These are phyloP conservation scores for Dromococcyx pavoninus DNA, from an alignment of 2,797 vertebrate genomes.

Conservation along the genomic window DNA sequence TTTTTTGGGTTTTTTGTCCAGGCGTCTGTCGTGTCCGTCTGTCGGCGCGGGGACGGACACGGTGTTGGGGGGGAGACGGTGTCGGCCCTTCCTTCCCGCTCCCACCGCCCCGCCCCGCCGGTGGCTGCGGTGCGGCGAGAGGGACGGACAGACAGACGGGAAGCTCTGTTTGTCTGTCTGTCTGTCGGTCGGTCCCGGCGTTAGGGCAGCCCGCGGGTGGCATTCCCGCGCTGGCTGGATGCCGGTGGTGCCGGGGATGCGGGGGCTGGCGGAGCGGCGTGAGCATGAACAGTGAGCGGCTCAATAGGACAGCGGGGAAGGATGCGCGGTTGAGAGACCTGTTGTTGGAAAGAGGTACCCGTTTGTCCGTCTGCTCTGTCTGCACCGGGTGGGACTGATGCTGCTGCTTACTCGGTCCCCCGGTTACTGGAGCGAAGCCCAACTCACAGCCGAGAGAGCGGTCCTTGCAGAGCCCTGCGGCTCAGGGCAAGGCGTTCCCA, in stretches of 20 bases:
- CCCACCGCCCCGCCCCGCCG: too few relatives aligned
- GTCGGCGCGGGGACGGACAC: too few relatives aligned
- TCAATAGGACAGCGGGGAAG: constrained; percentile 75
- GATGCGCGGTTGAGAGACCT: constrained; percentile 76
- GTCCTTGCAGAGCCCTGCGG: background rate
- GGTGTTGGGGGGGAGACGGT: too few relatives aligned
- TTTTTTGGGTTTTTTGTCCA: background rate
- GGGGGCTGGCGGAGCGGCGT: constrained; percentile 25
- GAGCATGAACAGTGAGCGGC: constrained; percentile 76
- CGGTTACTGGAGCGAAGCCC: background rate
- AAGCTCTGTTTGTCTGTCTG: background rate
- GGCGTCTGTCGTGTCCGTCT: background rate
- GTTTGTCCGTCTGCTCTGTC: background rate
- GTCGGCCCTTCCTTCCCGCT: too few relatives aligned
- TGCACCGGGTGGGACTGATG: background rate
- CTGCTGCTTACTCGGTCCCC: background rate
- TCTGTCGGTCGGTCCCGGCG: background rate
- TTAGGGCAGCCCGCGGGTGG: background rate
- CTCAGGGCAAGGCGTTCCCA: background rate
- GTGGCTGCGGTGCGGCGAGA: too few relatives aligned
- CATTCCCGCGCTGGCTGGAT: background rate
- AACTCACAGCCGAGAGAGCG: background rate
- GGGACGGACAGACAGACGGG: too few relatives aligned
- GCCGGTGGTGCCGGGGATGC: constrained; percentile 53
- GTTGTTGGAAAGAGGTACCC: constrained; percentile 78